Evolutionary conservation across 2,113 vertebrate species (phyloP).

Genomic region (Platysteira castanea): DNA sequence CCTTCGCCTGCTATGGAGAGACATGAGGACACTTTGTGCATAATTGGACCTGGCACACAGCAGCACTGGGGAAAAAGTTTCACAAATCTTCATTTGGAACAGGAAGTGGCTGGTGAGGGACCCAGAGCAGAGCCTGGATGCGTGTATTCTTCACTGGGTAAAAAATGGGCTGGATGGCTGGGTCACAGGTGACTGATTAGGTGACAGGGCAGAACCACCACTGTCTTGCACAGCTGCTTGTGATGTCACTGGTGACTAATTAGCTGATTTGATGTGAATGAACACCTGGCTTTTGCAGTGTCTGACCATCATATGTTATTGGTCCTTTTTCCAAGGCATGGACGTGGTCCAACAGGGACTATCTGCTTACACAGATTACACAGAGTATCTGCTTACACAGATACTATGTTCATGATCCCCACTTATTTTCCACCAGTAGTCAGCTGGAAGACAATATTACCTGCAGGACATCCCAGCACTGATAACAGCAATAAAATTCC

Average conservation of each 20-base stretch:
- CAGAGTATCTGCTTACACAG: not conserved
- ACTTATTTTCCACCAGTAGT: not conserved
- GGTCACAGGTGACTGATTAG: not conserved
- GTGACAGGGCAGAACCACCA: not conserved
- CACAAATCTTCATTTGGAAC: not conserved
- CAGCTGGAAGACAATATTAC: not conserved
- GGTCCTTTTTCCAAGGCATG: not conserved
- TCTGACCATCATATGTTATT: not conserved
- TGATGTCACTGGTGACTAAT: not conserved
- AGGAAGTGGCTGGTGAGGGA: not conserved
- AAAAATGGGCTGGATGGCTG: not conserved
- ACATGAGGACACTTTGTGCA: not conserved
- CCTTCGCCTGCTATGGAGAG: not conserved
- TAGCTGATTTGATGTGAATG: not conserved
- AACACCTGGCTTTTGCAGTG: not conserved
- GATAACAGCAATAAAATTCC: not conserved
- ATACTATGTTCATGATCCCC: accelerated
- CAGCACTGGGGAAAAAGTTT: not conserved
- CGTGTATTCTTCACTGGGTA: not conserved
- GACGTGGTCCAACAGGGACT: not conserved
- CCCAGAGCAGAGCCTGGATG: not conserved
- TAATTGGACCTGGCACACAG: not conserved
- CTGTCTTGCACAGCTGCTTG: not conserved
- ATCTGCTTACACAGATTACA: not conserved
- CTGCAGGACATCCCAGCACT: not conserved